Evolutionary conservation across 2,888 invertebrate genomes (phyloP).

Genomic region (Watsonalla cultraria): DNA sequence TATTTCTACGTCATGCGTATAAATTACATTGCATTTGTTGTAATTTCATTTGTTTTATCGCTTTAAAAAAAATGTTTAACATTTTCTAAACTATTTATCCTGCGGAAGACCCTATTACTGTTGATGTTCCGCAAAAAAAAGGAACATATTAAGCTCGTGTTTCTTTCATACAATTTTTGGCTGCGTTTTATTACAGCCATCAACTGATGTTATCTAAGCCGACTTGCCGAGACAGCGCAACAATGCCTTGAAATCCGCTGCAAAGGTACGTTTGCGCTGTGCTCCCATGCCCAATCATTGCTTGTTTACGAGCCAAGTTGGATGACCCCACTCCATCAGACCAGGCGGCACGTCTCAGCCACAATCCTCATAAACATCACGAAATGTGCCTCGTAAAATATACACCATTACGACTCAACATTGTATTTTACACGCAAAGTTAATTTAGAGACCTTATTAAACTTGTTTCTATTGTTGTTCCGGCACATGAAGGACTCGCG

Average conservation of each 20-base stretch:
- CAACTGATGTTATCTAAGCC: neutral
- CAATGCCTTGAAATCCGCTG: slow-evolving; percentile 31
- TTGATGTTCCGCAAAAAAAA: too few species aligned
- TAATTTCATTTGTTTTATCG: too few species aligned
- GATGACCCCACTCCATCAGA: slow-evolving; percentile 33
- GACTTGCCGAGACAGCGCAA: slow-evolving; percentile 2
- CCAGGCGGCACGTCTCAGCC: slow-evolving; percentile 30
- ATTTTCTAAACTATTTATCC: too few species aligned
- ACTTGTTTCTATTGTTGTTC: slow-evolving; percentile 3
- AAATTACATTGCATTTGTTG: too few species aligned
- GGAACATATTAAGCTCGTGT: too few species aligned
- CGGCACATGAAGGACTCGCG: neutral
- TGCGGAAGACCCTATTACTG: too few species aligned
- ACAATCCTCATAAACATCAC: slow-evolving; percentile 30
- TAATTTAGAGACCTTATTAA: slow-evolving; percentile 9
- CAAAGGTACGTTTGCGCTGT: slow-evolving; percentile 38
- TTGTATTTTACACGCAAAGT: slow-evolving; percentile 25
- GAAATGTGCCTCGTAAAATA: slow-evolving; percentile 32
- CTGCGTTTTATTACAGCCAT: neutral
- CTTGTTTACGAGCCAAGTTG: slow-evolving; percentile 52
- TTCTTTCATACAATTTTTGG: neutral
- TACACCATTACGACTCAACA: slow-evolving; percentile 33
- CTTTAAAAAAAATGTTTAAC: too few species aligned
- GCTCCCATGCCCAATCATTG: slow-evolving; percentile 23
- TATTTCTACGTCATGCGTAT: too few species aligned